Conservation (phyloP, 92 coral and sea anemone genomes). For the Paramuricea clavata region DNA sequence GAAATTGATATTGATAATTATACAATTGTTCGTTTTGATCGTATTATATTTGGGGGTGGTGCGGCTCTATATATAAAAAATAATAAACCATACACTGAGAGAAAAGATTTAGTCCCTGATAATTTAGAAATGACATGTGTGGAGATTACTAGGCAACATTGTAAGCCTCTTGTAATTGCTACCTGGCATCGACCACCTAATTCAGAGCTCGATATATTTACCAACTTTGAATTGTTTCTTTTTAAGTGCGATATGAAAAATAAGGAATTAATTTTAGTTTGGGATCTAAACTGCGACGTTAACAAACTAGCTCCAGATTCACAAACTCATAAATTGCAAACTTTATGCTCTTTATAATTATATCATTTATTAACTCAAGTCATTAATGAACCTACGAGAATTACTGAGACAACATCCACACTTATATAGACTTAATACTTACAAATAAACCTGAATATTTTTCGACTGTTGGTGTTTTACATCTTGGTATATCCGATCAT, state of each 20-base stretch:
- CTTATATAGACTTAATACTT: neutral
- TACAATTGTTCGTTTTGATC: neutral
- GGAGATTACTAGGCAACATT: neutral
- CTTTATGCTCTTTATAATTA: constrained; percentile 22
- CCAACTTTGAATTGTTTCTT: neutral
- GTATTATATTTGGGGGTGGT: neutral
- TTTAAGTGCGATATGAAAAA: constrained; percentile 17
- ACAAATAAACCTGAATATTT: constrained; percentile 8
- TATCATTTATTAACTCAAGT: constrained; percentile 34
- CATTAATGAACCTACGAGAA: constrained; percentile 30
- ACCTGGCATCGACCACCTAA: constrained; percentile 9
- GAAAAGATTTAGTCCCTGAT: neutral
- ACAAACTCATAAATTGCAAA: constrained; percentile 28
- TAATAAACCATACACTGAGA: neutral
- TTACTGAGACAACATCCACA: constrained; percentile 30
- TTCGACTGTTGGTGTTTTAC: neutral
- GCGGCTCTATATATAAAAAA: neutral
- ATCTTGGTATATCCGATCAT: constrained; percentile 17
- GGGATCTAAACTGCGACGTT: constrained; percentile 46
- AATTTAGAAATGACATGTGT: neutral
- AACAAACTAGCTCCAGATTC: neutral
- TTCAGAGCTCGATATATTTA: neutral
- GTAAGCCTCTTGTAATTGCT: neutral
- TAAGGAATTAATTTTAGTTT: constrained; percentile 42
- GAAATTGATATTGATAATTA: neutral